Conservation (phyloP, 2,113 vertebrate species). For the Varanus salvator region DNA sequence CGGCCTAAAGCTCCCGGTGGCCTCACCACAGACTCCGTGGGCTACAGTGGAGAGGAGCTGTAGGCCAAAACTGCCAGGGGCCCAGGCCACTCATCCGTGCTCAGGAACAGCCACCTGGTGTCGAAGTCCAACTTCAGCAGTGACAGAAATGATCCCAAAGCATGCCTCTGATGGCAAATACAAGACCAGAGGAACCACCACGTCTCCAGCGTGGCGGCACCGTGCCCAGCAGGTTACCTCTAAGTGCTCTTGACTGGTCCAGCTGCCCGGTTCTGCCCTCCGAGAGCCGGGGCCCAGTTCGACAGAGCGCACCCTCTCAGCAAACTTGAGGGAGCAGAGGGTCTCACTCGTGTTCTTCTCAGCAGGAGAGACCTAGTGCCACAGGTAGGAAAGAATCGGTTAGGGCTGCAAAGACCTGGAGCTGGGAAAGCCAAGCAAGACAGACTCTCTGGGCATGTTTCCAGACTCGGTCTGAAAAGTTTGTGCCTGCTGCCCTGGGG, state of each 20-base stretch:
- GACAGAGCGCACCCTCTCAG: conserved; percentile 90
- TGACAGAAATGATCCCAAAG: neutral
- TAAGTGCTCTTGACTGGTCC: conserved; percentile 88
- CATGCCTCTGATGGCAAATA: too few relatives aligned
- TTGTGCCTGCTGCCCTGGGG: too few relatives aligned
- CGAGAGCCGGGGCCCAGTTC: conserved; percentile 84
- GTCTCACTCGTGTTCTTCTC: conserved; percentile 90
- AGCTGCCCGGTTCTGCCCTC: conserved; percentile 82
- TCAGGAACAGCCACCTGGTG: too few relatives aligned
- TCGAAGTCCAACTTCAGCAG: too few relatives aligned
- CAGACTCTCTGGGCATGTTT: too few relatives aligned
- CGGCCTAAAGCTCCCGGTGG: too few relatives aligned
- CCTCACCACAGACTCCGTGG: too few relatives aligned
- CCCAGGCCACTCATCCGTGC: too few relatives aligned
- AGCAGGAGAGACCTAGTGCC: conserved; percentile 85
- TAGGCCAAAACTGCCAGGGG: too few relatives aligned
- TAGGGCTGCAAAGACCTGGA: neutral
- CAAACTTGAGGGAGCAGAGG: conserved; percentile 93
- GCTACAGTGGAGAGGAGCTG: too few relatives aligned
- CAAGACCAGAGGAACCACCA: neutral
- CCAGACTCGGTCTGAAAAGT: too few relatives aligned
- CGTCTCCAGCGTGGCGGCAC: too few relatives aligned
- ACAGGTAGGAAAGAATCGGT: neutral
- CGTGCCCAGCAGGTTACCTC: conserved; percentile 78
- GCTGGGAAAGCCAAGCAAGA: neutral